Evolutionary conservation across 2,113 vertebrate genomes (phyloP).

Genomic region (Dendropsophus ebraccatus): DNA sequence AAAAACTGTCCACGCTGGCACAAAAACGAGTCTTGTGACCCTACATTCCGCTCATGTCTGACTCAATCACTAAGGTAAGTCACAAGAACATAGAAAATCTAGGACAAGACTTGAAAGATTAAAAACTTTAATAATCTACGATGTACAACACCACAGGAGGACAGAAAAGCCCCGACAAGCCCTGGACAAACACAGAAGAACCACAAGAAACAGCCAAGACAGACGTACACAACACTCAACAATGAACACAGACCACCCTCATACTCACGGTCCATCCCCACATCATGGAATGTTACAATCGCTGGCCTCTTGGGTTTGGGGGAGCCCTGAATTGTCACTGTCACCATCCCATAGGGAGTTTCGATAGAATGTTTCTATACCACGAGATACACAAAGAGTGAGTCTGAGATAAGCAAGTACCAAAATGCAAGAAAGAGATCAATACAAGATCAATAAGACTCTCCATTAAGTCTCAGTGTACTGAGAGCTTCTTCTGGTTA

Average conservation of each 20-base stretch:
- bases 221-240: slow-evolving; percentile 17
- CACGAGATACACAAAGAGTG: slow-evolving; percentile 44
- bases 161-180: not conserved
- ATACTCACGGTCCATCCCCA: slow-evolving; percentile 87
- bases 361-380: slow-evolving; percentile 85
- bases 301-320: slow-evolving; percentile 85
- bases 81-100: not conserved
- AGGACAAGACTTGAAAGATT: not conserved
- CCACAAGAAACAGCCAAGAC: not conserved
- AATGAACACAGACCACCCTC: slow-evolving; percentile 42
- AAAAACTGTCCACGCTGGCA: not conserved
- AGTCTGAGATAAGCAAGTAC: slow-evolving; percentile 1
- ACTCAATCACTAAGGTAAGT: not conserved
- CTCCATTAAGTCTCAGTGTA: too few relatives aligned
- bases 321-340: slow-evolving; percentile 83
- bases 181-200: not conserved
- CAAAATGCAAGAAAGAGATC: slow-evolving; percentile 22
- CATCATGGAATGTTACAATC: slow-evolving; percentile 89
- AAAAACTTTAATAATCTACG: not conserved
- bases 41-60: not conserved
- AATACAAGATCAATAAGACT: not conserved
- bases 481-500: too few relatives aligned
- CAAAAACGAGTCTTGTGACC: not conserved
- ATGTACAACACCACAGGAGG: not conserved
- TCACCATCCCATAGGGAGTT: slow-evolving; percentile 84